phyloP scores from a whole-genome alignment of 2,113 vertebrate species.

The Vulpes vulpes region DNA sequence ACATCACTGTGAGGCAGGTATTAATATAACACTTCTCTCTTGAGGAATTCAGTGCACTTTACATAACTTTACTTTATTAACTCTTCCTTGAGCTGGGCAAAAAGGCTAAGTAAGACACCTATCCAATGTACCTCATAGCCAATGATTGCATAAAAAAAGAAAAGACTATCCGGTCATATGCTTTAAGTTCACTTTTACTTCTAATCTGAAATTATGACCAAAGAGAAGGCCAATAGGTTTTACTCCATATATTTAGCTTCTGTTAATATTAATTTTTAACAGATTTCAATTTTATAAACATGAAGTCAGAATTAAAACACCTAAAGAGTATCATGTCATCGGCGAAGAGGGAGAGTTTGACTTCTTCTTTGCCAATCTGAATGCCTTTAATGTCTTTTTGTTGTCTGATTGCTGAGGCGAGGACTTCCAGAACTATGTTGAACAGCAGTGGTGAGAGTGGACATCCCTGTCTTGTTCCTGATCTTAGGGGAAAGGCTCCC shows the following conservation, averaged over 20 bases:
- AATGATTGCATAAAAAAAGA: neutral
- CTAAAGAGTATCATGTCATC: neutral
- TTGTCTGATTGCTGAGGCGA: too few species aligned
- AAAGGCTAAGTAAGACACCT: conserved; percentile 57
- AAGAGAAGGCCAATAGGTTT: neutral
- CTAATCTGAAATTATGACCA: conserved; percentile 44
- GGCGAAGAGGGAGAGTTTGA: too few species aligned
- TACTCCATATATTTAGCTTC: neutral
- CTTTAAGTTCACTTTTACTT: conserved; percentile 44
- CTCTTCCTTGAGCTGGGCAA: conserved; percentile 62
- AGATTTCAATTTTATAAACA: conserved; percentile 36
- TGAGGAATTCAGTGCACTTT: conserved; percentile 77
- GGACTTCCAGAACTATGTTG: too few species aligned
- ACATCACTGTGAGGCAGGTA: conserved; percentile 77
- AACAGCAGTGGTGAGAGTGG: too few species aligned
- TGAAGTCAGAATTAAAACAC: conserved; percentile 60
- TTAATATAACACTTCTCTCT: conserved; percentile 81
- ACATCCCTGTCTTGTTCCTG: too few species aligned
- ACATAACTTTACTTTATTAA: conserved; percentile 80
- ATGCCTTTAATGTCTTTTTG: too few species aligned
- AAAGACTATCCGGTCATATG: neutral
- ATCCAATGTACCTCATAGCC: neutral
- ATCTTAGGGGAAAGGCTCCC: too few species aligned
- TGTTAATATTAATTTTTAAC: neutral
- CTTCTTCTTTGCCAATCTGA: too few species aligned